Percentiles rank a stretch among this genome's conserved stretches.
These are phyloP conservation scores for Dicyrtomina minuta DNA, from an alignment of 2,888 invertebrate genomes.

Conservation along the genomic window DNA sequence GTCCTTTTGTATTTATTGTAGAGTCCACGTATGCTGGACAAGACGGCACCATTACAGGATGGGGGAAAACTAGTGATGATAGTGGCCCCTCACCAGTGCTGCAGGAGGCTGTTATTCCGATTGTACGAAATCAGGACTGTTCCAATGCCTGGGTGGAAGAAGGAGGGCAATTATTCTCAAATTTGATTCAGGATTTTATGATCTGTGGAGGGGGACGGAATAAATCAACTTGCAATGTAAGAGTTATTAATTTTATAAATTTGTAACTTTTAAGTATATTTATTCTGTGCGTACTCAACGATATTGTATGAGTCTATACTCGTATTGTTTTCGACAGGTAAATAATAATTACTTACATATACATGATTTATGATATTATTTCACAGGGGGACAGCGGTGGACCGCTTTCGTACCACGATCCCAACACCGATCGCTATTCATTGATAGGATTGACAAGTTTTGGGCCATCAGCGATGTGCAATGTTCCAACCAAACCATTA, in stretches of 20 bases:
- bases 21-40: constrained; percentile 10
- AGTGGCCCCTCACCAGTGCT: neutral
- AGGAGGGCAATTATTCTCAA: neutral
- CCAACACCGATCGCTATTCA: neutral
- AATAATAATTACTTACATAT: neutral
- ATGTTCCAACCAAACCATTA: constrained; percentile 19
- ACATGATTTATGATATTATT: neutral
- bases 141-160: constrained; percentile 19
- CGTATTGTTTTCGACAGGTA: neutral
- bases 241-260: constrained; percentile 4
- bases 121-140: constrained; percentile 6
- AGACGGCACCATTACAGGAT: constrained; percentile 23
- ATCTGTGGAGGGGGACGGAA: constrained; percentile 27
- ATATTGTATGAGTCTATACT: neutral
- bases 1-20: neutral
- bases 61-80: constrained; percentile 20
- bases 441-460: constrained; percentile 20
- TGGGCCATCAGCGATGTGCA: constrained; percentile 22
- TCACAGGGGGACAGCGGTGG: constrained; percentile 29
- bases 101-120: constrained; percentile 15
- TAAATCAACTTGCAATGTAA: constrained; percentile 26
- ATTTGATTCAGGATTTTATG: constrained; percentile 5
- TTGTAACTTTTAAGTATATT: neutral
- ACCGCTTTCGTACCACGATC: constrained; percentile 2
- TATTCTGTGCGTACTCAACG: neutral